A percentile compares a stretch with the other conserved stretches of the same genome.
These are phyloP conservation scores for Sceliomorpha sp. DNA, from an alignment of 2,888 invertebrate species.

Conservation along the genomic window DNA sequence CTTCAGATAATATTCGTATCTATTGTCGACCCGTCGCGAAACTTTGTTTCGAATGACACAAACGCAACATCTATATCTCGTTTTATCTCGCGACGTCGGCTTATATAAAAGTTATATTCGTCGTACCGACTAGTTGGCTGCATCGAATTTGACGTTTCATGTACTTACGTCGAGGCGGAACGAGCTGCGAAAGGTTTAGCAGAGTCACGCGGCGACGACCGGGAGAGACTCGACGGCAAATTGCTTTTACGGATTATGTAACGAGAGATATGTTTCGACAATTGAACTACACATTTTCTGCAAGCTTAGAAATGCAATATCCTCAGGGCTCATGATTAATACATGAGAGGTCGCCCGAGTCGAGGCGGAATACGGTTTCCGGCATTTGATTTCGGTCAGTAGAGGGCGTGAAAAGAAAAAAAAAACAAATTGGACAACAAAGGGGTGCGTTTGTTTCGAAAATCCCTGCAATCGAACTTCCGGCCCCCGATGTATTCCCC, in stretches of 20 bases:
- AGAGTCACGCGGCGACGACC: neutral
- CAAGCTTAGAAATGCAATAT: constrained; percentile 13
- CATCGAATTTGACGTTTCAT: too few relatives aligned
- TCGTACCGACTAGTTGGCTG: too few relatives aligned
- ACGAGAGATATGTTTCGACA: constrained; percentile 12
- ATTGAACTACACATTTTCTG: constrained; percentile 18
- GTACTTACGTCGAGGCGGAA: neutral
- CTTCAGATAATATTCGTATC: too few relatives aligned
- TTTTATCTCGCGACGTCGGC: too few relatives aligned
- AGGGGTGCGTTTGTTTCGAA: too few relatives aligned
- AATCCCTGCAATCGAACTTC: too few relatives aligned
- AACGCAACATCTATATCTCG: too few relatives aligned
- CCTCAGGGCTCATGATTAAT: constrained; percentile 10
- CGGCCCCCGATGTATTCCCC: too few relatives aligned
- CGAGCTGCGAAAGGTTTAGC: neutral
- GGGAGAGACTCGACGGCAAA: neutral
- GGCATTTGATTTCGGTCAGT: constrained; percentile 11
- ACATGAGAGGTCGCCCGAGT: constrained; percentile 13
- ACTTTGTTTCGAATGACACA: too few relatives aligned
- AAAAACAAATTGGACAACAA: too few relatives aligned
- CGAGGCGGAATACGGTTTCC: constrained; percentile 1
- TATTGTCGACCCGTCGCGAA: too few relatives aligned
- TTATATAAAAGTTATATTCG: too few relatives aligned
- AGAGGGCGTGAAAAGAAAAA: constrained; percentile 9
- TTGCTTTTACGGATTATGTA: constrained; percentile 13